Evolutionary conservation across 2,113 vertebrate genomes (phyloP), one percentile per base, ranked within the genome.

Genomic region (Scophthalmus maximus): DNA sequence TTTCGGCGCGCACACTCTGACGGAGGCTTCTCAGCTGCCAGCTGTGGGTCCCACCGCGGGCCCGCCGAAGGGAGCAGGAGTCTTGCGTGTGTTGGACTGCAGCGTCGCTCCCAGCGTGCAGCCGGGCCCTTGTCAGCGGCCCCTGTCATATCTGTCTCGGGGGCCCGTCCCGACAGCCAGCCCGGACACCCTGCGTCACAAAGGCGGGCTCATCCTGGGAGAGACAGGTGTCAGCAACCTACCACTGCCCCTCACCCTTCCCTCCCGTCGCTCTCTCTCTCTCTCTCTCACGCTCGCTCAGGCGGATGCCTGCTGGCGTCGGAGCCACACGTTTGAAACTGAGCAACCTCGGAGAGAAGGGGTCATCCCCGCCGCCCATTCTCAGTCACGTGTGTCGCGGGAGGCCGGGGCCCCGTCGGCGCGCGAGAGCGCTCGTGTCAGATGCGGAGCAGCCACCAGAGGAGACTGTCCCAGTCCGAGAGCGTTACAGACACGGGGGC

Each of bases 221-320:
- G 78, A 89, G 88, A 87, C 87, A 89, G 89, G 87, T 91, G 89
- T 91, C 90, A 88, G 78, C 73, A 70, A 32, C 64, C 42, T 25
- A 1, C 14, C 5, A 0, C 36, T 27, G 14, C 51, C 55, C 26
- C 36, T 14, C 29, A 30, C 11, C 32, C 22, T 15, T 6, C 42
- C 15, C 3, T 15, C 17, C 56, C 38, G 30, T 1, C 14, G 3
- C 0, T 32, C 34, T 3, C 47, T 46, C 30, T 20, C 20, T 30
- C 49, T 55, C 9, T 29, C 17, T 12, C 14, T 26, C 64, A 2
- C 38, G 2, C 49, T 59, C 49, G 7, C 70, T 63, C 59, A 40
- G 70, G 66, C 85, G 80, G 84, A 88, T 83, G 85, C 74, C 85
- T 77, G 62, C 88, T 71, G 73, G n/a, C 46, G 51, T 58, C 36